Conservation (phyloP, 2,888 invertebrate species). For the Scaptodrosophila latifasciaeformis region DNA sequence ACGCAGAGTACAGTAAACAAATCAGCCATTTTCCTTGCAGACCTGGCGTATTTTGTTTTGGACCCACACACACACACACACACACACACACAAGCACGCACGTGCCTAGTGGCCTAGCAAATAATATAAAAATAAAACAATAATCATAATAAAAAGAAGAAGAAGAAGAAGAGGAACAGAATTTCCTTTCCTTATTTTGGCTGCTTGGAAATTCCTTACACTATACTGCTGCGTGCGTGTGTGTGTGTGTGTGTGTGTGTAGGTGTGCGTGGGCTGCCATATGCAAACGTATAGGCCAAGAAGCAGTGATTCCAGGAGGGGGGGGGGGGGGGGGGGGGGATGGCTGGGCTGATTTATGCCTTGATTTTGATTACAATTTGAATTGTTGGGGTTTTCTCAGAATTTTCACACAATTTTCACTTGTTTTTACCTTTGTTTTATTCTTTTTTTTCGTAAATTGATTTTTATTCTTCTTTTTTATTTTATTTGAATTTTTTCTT, state of each 20-base stretch:
- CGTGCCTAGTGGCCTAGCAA: background rate
- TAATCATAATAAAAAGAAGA: too few species aligned
- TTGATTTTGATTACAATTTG: background rate
- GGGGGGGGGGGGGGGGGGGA: too few species aligned
- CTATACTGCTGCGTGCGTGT: constrained; percentile 7
- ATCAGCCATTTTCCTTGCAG: constrained; percentile 39
- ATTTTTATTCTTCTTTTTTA: constrained; percentile 7
- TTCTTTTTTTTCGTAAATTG: constrained; percentile 5
- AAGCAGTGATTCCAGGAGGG: too few species aligned
- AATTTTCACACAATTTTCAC: background rate
- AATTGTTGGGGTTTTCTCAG: background rate
- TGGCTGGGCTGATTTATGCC: too few species aligned
- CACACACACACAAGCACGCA: constrained; percentile 3
- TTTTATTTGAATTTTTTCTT: constrained; percentile 10
- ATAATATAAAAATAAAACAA: constrained; percentile 21
- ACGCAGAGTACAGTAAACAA: constrained; percentile 51
- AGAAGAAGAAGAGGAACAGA: background rate
- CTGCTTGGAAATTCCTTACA: too few species aligned
- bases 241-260: constrained; percentile 22
- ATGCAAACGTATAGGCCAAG: too few species aligned
- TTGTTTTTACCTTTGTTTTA: constrained; percentile 8
- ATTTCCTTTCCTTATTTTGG: background rate
- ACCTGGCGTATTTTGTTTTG: constrained; percentile 20
- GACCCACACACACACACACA: constrained; percentile 3
- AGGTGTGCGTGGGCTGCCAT: constrained; percentile 30